Percentiles rank a stretch among this genome's conserved stretches.
Evolutionary conservation across 1,140 invertebrate genomes (phyloP).

Genomic region (Cotesia chilonis): DNA sequence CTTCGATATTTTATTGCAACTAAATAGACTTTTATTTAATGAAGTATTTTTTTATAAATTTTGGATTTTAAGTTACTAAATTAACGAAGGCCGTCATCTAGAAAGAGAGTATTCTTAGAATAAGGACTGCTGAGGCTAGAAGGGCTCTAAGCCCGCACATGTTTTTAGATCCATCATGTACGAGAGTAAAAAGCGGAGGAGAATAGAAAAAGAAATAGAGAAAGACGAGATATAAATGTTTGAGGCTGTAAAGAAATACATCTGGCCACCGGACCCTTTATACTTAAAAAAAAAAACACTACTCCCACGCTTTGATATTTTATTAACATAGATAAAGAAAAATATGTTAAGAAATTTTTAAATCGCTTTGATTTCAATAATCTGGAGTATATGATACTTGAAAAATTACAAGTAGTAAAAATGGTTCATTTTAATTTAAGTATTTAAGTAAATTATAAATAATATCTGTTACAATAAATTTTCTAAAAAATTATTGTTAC

Average conservation of each 20-base stretch:
- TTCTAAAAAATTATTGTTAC: too few species aligned
- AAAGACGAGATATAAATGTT: conserved; percentile 12
- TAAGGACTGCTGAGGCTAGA: too few species aligned
- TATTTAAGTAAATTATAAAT: too few species aligned
- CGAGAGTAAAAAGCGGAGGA: conserved; percentile 7
- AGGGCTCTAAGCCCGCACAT: conserved; percentile 17
- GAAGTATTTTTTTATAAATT: too few species aligned
- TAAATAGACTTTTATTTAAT: too few species aligned
- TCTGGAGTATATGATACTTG: too few species aligned
- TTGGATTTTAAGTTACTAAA: too few species aligned
- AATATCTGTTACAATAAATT: too few species aligned
- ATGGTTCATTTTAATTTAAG: too few species aligned
- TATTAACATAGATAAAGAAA: background rate
- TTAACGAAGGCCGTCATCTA: too few species aligned
- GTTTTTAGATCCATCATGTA: conserved; percentile 38
- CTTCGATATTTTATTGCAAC: background rate
- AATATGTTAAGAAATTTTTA: background rate
- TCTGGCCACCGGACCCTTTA: conserved; percentile 47
- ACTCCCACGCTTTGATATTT: conserved; percentile 20
- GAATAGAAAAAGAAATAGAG: conserved; percentile 3
- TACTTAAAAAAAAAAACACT: conserved; percentile 10
- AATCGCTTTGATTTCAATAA: background rate
- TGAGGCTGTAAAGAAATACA: conserved; percentile 34
- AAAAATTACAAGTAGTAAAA: too few species aligned
- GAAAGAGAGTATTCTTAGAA: conserved; percentile 3